Evolutionary conservation across 2,888 invertebrate genomes (phyloP), one percentile per base, ranked within the genome.

Genomic region (Sphaerophoria taeniata): DNA sequence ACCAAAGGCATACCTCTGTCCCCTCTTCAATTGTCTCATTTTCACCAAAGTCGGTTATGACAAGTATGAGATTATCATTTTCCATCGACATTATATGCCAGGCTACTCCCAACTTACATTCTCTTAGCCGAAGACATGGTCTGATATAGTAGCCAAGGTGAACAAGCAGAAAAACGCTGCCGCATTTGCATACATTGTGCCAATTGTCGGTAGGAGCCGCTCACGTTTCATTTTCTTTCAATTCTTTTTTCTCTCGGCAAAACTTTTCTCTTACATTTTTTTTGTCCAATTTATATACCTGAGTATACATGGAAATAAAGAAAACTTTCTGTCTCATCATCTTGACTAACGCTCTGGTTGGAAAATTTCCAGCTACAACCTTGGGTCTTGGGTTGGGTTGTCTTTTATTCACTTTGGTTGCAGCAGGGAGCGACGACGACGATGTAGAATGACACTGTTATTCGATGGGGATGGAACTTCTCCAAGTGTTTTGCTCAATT

Each of bases 11-110:
- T 58, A 58, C 36, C 76, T 76, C 58, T 76, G 71, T 70, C 65
- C 56, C 55, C 77, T 61, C 77, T 77, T 77, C 60, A 71, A 24
- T 82, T 82, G 72, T 77, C 67, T 72, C 67, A 72, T 82, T 73
- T 77, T 72, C 82, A 24, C 53, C 55, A 60, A 56, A 53, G 36
- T 56, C 47, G 67, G 47, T 24, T 24, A 69, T 36, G 53, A 33
- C 67, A 82, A 82, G 82, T 69, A 67, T 73, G 77, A 61, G 77
- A 72, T 82, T 77, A 82, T 77, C 82, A 82, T 82, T 82, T 71
- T 55, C 72, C 77, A 77, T 82, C 77, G 77, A 69, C 55, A 69
- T 60, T 33, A 63, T 60, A 51, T 51, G 63, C 16, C 56, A 24
- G 58, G 70, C 49, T 6, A 9, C 63, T 14, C 63, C 11, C 47